Evolutionary conservation across 2,888 invertebrate species (phyloP).

Genomic region (Neria commutata): DNA sequence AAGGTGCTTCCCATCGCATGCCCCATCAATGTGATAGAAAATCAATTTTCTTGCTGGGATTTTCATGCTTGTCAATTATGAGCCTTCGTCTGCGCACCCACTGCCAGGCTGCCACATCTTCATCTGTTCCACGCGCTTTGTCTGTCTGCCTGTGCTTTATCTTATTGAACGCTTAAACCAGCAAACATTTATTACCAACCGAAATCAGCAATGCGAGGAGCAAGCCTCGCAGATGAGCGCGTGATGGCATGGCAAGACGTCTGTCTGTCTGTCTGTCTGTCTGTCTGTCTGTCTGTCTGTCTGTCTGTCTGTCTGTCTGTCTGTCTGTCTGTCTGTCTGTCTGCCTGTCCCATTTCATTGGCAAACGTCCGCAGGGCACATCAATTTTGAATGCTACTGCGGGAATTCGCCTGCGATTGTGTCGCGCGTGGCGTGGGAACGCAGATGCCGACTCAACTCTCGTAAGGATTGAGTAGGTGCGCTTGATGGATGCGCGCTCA

Average conservation of each 20-base stretch:
- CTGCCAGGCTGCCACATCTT: too few relatives aligned
- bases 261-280: constrained; percentile 14
- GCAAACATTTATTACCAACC: too few relatives aligned
- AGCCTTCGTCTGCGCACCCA: too few relatives aligned
- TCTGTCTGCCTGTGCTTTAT: constrained; percentile 6
- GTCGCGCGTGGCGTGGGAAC: too few relatives aligned
- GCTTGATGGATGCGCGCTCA: not conserved
- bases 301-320: constrained; percentile 3
- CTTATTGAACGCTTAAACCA: not conserved
- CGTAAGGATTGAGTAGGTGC: not conserved
- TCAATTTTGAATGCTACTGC: constrained; percentile 4
- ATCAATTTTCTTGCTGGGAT: constrained; percentile 20
- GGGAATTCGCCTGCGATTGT: not conserved
- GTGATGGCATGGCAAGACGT: constrained; percentile 6
- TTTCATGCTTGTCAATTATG: constrained; percentile 37
- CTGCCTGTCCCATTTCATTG: constrained; percentile 17
- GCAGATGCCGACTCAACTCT: too few relatives aligned
- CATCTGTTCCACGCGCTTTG: too few relatives aligned
- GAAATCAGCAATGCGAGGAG: constrained; percentile 21
- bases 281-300: not conserved
- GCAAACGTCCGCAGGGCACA: constrained; percentile 8
- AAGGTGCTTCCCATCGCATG: constrained; percentile 23
- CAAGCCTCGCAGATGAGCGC: not conserved
- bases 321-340: too few relatives aligned
- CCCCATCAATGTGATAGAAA: constrained; percentile 46